Base-by-base conservation (phyloP, 2,888 invertebrate genomes). In the Chesias legatella region DNA sequence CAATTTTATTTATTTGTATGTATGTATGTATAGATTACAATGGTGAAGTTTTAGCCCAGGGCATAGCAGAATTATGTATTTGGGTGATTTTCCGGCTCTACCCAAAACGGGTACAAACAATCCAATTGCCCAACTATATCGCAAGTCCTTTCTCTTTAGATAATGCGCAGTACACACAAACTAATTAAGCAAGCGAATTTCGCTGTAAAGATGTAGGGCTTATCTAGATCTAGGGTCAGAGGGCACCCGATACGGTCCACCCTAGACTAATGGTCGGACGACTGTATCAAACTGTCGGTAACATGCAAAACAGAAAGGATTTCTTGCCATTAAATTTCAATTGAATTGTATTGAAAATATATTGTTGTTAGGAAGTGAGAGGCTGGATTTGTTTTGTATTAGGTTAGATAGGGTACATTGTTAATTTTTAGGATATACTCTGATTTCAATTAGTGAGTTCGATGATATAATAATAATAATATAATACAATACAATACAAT, bases 151-250 rank as follows among this genome's bases (percentile, higher is more conserved):
- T 40, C 47, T 33, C 48, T 24, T 48, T 40, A 38, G 40, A 43
- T 40, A 50, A 33, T 32, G 34, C 41, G 41, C 41, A 24, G 30
- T 22, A 43, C 46, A 47, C 48, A 47, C 36, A 31, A 27, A 36
- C 50, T 42, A 53, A 53, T 58, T 64, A 62, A 63, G 53, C 51
- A 37, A 38, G 48, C 36, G 53, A 60, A 61, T 61, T 53, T 53
- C 51, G 43, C 38, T 49, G 55, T 61, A 54, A 51, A 58, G 52
- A 54, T 47, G 53, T 53, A 28, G 37, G 34, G 38, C 37, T 43
- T 38, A 58, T 63, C 62, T 63, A 63, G 63, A 65, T 65, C 59
- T 17, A 17, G 56, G 66, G 63, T 63, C 55, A 49, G 10, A 42
- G 64, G 65, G 66, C 49, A 29, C 30, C 45, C 43, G 60, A 60